Base-by-base conservation (phyloP, 64 coral and sea anemone genomes). In the Orbicella faveolata region DNA sequence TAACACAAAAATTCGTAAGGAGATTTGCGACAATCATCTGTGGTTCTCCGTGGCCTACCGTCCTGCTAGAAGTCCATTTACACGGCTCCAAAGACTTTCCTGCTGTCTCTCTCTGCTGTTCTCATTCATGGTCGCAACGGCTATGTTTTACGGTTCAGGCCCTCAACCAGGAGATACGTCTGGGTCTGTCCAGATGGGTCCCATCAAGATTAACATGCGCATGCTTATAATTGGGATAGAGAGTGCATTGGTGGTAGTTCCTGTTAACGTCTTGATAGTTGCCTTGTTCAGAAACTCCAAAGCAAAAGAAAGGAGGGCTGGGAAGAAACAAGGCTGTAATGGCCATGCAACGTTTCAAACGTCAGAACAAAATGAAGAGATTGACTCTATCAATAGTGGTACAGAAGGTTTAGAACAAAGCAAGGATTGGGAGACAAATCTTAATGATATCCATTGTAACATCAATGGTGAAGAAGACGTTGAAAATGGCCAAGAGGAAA, bases 81-180 rank as follows among this genome's bases (percentile, higher is more conserved):
- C 94, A 69, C 63, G 90, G 19, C 78, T 95, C 41, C 94, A 95
- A 35, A 79, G 94, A 17, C 63, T 95, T 9, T 92, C 94, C 20
- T 95, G 94, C 30, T 95, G 94, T 63, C 52, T 95, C 6, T 95
- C 86, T 18, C 74, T 95, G 64, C 86, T 95, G 72, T 92, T 90
- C 51, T 76, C 86, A 13, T 79, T 91, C 11, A 95, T 95, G 94
- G 74, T 95, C 4, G 81, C 90, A 3, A 95, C 79, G 37, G 94
- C 94, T 52, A 95, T 95, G 94, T 95, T 95, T 81, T 92, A 92
- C 36, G 94, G 94, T 16, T 73, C 78, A 78, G 86, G 77, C 11
- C 86, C 90, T 73, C 73, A 62, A 77, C 77, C 91, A 83, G 94
- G 89, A 57, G 87, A 95, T 25, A 66, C 78, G 23, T 92, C 89